Evolutionary conservation across 2,888 invertebrate species (phyloP), one percentile per base, ranked within the genome.

Genomic region (Onthophagus sagittarius): DNA sequence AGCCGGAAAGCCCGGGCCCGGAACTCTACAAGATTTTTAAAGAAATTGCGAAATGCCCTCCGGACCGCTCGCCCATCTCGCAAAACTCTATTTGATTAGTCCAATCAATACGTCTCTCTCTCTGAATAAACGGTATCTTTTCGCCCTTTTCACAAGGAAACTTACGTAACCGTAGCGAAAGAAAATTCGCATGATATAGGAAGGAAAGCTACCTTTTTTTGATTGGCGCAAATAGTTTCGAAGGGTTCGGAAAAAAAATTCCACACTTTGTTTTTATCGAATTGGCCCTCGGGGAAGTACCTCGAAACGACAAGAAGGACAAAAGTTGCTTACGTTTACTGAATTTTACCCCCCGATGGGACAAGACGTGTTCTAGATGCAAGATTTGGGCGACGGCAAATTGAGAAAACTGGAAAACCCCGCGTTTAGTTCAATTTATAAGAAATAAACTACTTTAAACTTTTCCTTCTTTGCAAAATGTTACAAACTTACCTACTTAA

Each of bases 71-170:
- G 63, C 70, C 63, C 23, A 39, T 15, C 62, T 74, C 75, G 71
- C 63, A 74, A 74, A 75, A 77, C 77, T 78, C 76, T 77, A 79
- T 79, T 79, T 79, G 79, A 80, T 80, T 80, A 80, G 79, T 76
- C 75, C 79, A 80, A 80, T 80, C 80, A 79, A 80, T 80, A 80
- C 76, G 76, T 77, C 78, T 77, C 76, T 77, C 71, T 67, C 67
- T 62, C 15, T 71, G 71, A 71, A 71, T 71, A 71, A 71, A 71
- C 62, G 71, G 9, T 62, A 53, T 53, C 39, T 11, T 11, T 53
- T 53, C 39, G 11, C 39, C 39, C 39, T 7, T 53, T 53, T 53
- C 9, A 23, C 23, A 53, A 53, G 4, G 39, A 53, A 53, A 23
- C 23, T 23, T 23, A 23, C 23, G 23, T 23, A 23, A 23, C 23